Conservation (phyloP, 2,797 vertebrate species). For the Acanthornis magna region DNA sequence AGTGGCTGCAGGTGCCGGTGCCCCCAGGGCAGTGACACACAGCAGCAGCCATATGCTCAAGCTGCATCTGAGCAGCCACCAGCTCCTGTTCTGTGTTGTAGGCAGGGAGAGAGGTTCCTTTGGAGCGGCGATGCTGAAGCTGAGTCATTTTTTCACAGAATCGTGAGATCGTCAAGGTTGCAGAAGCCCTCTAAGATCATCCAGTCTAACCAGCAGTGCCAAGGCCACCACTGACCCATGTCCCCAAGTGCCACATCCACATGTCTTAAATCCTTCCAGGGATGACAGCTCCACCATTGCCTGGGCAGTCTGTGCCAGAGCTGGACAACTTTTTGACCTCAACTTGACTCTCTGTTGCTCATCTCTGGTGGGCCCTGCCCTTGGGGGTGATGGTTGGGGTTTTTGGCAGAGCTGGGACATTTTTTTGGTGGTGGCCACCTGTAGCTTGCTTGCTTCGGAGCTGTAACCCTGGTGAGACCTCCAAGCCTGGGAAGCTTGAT, state of each 20-base stretch:
- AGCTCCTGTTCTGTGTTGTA: rapidly evolving
- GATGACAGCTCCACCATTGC: neutral
- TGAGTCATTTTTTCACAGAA: neutral
- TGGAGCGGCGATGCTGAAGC: neutral
- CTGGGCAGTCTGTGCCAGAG: neutral
- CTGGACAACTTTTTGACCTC: neutral
- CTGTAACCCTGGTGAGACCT: neutral
- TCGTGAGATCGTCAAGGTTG: neutral
- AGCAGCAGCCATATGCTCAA: neutral
- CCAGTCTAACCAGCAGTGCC: neutral
- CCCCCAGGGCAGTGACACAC: neutral
- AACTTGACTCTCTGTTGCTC: rapidly evolving
- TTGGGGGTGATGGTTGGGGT: neutral
- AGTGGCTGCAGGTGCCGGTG: neutral
- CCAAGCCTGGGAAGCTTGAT: neutral
- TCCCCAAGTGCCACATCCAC: neutral
- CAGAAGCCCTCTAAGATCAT: neutral
- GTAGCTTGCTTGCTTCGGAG: neutral
- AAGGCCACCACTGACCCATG: neutral
- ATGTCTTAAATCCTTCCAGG: neutral
- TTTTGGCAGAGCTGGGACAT: neutral
- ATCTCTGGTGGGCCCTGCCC: neutral
- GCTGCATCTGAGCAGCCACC: neutral
- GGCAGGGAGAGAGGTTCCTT: neutral
- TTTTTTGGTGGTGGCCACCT: neutral